These are phyloP conservation scores for Pecten maximus DNA, from an alignment of 2,888 invertebrate genomes.

Conservation along the genomic window DNA sequence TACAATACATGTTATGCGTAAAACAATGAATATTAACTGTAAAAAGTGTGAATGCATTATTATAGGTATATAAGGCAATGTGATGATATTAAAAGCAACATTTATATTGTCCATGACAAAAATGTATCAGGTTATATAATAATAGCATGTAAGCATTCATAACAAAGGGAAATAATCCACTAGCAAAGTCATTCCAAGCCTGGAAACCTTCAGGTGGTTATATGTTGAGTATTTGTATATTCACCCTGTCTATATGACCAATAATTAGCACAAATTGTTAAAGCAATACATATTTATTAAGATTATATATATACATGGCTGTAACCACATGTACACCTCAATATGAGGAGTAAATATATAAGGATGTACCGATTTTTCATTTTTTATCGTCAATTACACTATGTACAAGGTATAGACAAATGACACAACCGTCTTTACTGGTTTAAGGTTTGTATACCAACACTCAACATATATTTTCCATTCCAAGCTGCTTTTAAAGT, in stretches of 20 bases:
- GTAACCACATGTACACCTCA: no score
- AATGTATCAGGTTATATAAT: background rate
- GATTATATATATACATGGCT: no score
- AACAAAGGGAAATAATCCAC: constrained; percentile 25
- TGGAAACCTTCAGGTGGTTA: background rate
- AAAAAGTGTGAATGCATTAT: background rate
- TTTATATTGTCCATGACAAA: background rate
- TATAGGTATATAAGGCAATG: background rate
- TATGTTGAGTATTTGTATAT: background rate
- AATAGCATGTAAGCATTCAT: background rate
- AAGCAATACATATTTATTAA: no score
- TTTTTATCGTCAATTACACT: no score
- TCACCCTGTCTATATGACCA: no score
- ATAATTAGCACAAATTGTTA: no score
- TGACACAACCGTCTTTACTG: no score
- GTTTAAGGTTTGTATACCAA: background rate
- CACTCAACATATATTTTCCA: constrained; percentile 11
- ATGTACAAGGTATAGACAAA: no score
- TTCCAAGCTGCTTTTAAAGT: constrained; percentile 16
- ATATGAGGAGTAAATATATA: no score
- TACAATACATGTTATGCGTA: background rate
- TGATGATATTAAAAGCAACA: background rate
- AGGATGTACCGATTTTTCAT: no score
- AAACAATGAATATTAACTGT: background rate
- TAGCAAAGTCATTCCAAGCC: constrained; percentile 26